A percentile compares a stretch with the other conserved stretches of the same genome.
phyloP scores from a whole-genome alignment of 1,140 invertebrate species.

The Chymomyza costata region DNA sequence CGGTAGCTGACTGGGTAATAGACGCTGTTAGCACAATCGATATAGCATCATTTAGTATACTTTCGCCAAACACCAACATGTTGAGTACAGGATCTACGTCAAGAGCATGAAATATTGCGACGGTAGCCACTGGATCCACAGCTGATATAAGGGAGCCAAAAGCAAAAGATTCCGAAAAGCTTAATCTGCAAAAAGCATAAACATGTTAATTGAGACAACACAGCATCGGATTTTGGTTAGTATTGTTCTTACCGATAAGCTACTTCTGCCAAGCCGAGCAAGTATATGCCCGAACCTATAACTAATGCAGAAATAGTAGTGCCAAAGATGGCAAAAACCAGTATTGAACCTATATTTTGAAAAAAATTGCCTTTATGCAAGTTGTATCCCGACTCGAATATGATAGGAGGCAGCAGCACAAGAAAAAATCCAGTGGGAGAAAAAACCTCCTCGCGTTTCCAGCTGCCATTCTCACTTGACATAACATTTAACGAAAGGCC shows the following conservation, averaged over 20 bases:
- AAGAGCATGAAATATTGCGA: conserved; percentile 97
- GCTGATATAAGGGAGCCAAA: conserved; percentile 98
- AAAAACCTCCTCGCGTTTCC: conserved; percentile 97
- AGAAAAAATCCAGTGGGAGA: conserved; percentile 98
- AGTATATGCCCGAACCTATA: conserved; percentile 95
- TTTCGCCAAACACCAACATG: conserved; percentile 99
- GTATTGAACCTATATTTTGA: conserved; percentile 95
- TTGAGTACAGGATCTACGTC: conserved; percentile 97
- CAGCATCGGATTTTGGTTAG: too few relatives aligned
- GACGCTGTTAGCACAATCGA: conserved; percentile 97
- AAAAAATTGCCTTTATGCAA: conserved; percentile 99
- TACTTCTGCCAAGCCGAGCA: conserved; percentile 91
- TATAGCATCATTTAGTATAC: conserved; percentile 98
- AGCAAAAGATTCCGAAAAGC: conserved; percentile 97
- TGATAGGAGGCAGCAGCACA: conserved; percentile 97
- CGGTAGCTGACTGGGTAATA: conserved; percentile 78
- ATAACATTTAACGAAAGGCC: conserved; percentile 93
- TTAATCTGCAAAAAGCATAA: conserved; percentile 30
- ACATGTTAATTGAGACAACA: neutral
- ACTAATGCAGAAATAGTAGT: conserved; percentile 94
- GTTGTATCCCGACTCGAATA: conserved; percentile 99
- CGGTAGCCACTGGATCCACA: conserved; percentile 97
- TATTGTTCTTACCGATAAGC: conserved; percentile 85
- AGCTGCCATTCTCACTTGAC: conserved; percentile 92
- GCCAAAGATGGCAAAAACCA: conserved; percentile 97